A percentile compares a stretch with the other conserved stretches of the same genome.
Conservation (phyloP, 2,888 invertebrate genomes). For the Cephalotes varians region DNA sequence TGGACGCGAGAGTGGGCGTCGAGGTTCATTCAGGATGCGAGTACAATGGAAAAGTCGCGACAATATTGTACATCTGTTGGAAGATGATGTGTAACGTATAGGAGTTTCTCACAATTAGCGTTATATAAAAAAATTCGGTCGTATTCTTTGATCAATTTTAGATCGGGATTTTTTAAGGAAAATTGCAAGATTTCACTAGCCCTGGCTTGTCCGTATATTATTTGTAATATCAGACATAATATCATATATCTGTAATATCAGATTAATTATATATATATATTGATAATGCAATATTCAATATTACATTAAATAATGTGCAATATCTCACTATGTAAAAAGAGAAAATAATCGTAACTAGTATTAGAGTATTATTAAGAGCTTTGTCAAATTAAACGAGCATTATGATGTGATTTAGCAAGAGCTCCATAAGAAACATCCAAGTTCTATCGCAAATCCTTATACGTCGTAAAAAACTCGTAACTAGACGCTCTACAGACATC, state of each 20-base stretch:
- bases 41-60: constrained; percentile 38
- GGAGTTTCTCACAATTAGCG: constrained; percentile 14
- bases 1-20: constrained; percentile 61
- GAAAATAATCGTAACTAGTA: neutral
- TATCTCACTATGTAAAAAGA: neutral
- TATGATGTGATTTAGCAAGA: constrained; percentile 15
- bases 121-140: neutral
- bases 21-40: constrained; percentile 52
- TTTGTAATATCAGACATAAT: too few species aligned
- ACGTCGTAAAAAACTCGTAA: constrained; percentile 14
- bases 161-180: neutral
- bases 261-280: neutral
- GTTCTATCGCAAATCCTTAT: neutral
- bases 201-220: too few species aligned
- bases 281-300: neutral
- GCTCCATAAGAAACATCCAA: neutral
- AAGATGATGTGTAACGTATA: neutral
- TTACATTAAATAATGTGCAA: neutral
- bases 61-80: constrained; percentile 31
- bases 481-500: constrained; percentile 24
- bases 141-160: neutral
- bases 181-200: neutral
- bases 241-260: neutral
- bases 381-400: constrained; percentile 2
- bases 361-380: too few species aligned